These are phyloP conservation scores for Sesia bembeciformis DNA, from an alignment of 2,888 invertebrate genomes.

Conservation along the genomic window DNA sequence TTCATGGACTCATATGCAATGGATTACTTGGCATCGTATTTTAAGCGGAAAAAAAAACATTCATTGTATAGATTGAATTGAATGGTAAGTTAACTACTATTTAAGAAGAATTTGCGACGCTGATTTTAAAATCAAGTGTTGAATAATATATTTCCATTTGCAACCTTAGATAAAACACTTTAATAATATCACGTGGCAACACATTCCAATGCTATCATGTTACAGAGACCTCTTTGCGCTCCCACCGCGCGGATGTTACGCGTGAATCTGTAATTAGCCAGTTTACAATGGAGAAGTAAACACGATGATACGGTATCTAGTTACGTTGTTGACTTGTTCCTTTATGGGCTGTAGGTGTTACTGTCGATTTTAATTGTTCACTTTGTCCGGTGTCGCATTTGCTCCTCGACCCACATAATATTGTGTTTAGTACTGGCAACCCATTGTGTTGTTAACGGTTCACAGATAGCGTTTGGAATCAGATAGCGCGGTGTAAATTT, in stretches of 20 bases:
- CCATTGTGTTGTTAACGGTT: slow-evolving; percentile 61
- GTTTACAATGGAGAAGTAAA: background rate
- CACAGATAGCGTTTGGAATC: slow-evolving; percentile 34
- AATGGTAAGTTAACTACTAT: no score
- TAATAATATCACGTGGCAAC: slow-evolving; percentile 25
- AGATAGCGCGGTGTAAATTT: slow-evolving; percentile 34
- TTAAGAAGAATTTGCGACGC: no score
- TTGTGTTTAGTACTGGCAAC: slow-evolving; percentile 45
- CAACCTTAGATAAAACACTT: slow-evolving; percentile 45
- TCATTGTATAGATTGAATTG: no score
- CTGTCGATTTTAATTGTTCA: slow-evolving; percentile 54
- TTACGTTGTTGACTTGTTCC: slow-evolving; percentile 15
- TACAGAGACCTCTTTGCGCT: slow-evolving; percentile 29
- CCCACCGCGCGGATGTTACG: slow-evolving; percentile 19
- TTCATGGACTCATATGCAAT: no score
- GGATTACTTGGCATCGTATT: no score
- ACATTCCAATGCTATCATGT: slow-evolving; percentile 43
- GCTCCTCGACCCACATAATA: slow-evolving; percentile 59
- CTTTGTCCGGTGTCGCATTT: slow-evolving; percentile 50
- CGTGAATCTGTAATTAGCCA: slow-evolving; percentile 33
- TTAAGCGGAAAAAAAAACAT: no score
- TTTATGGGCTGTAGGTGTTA: slow-evolving; percentile 22
- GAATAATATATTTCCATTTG: slow-evolving; percentile 37
- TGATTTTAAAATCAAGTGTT: slow-evolving; percentile 17
- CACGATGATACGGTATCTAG: slow-evolving; percentile 19